These are phyloP conservation scores for Coracias cyanogaster DNA, from an alignment of 2,797 vertebrate species.

Conservation along the genomic window DNA sequence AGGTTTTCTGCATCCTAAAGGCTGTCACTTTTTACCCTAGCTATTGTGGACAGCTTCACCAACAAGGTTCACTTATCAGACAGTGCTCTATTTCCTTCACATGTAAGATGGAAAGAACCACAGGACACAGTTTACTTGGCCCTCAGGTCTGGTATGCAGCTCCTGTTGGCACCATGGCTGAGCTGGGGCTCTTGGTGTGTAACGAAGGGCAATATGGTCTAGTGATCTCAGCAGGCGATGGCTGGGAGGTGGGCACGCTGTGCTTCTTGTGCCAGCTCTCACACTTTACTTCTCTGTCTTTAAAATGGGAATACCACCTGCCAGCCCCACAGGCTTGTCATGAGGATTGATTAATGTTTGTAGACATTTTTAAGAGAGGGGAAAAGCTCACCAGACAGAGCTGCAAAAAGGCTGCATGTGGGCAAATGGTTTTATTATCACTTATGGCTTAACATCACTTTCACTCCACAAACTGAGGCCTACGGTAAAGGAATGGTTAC, in stretches of 20 bases:
- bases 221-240: constrained; percentile 45
- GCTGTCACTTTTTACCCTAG: neutral
- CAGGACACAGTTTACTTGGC: neutral
- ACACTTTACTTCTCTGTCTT: constrained; percentile 7
- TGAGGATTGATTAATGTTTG: constrained; percentile 33
- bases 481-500: neutral
- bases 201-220: constrained; percentile 2
- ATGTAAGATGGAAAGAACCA: neutral
- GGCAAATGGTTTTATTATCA: neutral
- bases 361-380: constrained; percentile 11
- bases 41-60: rapidly evolving
- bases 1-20: neutral
- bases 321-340: constrained; percentile 50
- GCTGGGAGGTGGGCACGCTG: neutral
- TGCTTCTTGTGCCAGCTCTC: constrained; percentile 4
- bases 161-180: neutral
- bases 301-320: constrained; percentile 47
- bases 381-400: neutral
- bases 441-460: rapidly evolving
- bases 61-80: neutral
- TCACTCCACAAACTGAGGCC: neutral
- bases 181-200: neutral
- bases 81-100: neutral
- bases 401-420: neutral
- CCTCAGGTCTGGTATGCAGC: neutral